Evolutionary conservation across 2,888 invertebrate genomes (phyloP).

Genomic region (Thalpophila matura): DNA sequence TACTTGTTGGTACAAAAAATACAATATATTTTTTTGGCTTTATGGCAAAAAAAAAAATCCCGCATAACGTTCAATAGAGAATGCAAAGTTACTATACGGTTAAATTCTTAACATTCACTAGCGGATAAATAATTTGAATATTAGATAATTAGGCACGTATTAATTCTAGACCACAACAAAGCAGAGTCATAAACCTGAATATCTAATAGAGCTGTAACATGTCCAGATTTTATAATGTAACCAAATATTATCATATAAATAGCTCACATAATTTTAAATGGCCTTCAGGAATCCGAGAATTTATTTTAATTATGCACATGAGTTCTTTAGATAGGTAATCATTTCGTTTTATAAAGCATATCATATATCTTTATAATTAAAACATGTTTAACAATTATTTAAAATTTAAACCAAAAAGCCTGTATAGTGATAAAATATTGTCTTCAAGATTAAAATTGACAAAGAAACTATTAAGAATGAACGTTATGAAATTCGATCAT

Average conservation of each 20-base stretch:
- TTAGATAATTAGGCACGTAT: not conserved
- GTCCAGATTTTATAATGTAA: slow-evolving; percentile 23
- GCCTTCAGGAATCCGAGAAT: slow-evolving; percentile 25
- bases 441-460: not conserved
- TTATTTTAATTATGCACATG: not conserved
- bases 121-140: not conserved
- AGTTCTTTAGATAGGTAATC: not conserved
- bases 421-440: not conserved
- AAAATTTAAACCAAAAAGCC: not conserved
- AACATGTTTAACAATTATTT: slow-evolving; percentile 17
- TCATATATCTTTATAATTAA: slow-evolving; percentile 12
- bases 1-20: no score
- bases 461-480: not conserved
- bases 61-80: not conserved
- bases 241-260: slow-evolving; percentile 47
- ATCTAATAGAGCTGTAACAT: slow-evolving; percentile 39
- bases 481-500: not conserved
- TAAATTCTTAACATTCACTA: not conserved
- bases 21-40: no score
- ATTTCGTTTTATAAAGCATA: slow-evolving; percentile 1
- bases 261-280: slow-evolving; percentile 22
- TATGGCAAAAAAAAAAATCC: no score
- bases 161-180: slow-evolving; percentile 3
- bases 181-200: slow-evolving; percentile 13
- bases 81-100: not conserved